Evolutionary conservation across 2,797 vertebrate species (phyloP).

Genomic region (Gymnopithys bicolor): DNA sequence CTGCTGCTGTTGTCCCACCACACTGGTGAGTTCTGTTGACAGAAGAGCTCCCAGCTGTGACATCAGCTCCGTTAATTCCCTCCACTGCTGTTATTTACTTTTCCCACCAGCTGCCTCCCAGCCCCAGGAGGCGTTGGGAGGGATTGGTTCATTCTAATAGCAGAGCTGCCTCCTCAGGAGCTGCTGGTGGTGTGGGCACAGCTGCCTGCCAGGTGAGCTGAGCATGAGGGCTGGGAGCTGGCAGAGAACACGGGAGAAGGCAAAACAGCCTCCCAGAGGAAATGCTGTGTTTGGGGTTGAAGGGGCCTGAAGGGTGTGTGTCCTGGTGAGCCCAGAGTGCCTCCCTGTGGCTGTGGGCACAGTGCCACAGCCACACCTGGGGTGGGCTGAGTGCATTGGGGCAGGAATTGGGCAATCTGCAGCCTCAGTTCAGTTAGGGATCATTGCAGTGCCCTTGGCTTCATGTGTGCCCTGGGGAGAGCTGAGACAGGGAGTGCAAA

Average conservation of each 20-base stretch:
- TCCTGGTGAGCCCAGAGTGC: background rate
- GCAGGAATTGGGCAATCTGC: background rate
- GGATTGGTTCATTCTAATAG: background rate
- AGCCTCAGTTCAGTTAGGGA: background rate
- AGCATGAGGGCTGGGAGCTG: background rate
- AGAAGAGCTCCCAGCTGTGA: background rate
- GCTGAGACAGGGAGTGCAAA: background rate
- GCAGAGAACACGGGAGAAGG: background rate
- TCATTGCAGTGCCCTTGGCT: background rate
- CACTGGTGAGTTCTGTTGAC: background rate
- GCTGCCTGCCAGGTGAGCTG: background rate
- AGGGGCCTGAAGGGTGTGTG: fast-evolving
- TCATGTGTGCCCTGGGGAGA: background rate
- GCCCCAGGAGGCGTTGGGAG: background rate
- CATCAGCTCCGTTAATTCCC: background rate
- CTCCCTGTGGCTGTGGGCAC: slow-evolving; percentile 32
- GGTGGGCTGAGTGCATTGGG: background rate
- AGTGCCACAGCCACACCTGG: background rate
- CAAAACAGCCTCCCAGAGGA: background rate
- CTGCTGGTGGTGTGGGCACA: background rate
- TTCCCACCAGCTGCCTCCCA: background rate
- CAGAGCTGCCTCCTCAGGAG: slow-evolving; percentile 13
- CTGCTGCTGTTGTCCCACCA: background rate
- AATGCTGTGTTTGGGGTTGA: fast-evolving
- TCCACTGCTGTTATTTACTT: background rate